Conservation (phyloP, 2,113 vertebrate species). For the Alaudala cheleensis region DNA sequence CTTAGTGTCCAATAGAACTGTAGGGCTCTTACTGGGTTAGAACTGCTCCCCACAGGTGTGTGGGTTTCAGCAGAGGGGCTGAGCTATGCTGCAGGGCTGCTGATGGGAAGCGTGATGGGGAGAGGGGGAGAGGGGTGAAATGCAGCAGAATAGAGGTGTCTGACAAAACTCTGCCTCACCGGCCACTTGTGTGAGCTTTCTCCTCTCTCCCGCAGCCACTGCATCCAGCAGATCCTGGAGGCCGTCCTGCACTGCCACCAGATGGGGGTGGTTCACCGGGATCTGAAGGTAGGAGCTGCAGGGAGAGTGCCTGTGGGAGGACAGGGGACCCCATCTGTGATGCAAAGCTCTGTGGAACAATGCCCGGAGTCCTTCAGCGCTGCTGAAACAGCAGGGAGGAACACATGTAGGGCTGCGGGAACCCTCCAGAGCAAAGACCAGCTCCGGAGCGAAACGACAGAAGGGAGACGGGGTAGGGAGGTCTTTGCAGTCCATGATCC, state of each 20-base stretch:
- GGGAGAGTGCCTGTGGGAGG: neutral
- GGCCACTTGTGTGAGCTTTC: neutral
- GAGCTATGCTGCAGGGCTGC: neutral
- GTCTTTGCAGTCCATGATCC: neutral
- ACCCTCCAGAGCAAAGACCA: neutral
- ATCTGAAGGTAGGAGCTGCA: constrained; percentile 80
- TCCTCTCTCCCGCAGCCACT: constrained; percentile 32
- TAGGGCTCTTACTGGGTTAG: neutral
- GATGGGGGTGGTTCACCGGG: constrained; percentile 87
- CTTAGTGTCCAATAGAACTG: neutral
- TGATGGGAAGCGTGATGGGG: neutral
- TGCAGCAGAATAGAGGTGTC: neutral
- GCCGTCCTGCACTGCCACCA: constrained; percentile 87
- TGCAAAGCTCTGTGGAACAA: neutral
- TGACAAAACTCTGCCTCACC: neutral
- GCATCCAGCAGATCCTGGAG: constrained; percentile 80
- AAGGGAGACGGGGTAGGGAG: neutral
- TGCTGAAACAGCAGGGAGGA: neutral
- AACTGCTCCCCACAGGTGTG: neutral
- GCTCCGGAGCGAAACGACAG: rapidly evolving
- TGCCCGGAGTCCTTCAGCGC: neutral
- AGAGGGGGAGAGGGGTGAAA: neutral
- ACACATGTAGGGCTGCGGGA: neutral
- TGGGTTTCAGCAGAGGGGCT: neutral
- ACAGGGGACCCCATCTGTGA: neutral